Base-by-base conservation (phyloP, 1,140 invertebrate genomes). In the Apis laboriosa region DNA sequence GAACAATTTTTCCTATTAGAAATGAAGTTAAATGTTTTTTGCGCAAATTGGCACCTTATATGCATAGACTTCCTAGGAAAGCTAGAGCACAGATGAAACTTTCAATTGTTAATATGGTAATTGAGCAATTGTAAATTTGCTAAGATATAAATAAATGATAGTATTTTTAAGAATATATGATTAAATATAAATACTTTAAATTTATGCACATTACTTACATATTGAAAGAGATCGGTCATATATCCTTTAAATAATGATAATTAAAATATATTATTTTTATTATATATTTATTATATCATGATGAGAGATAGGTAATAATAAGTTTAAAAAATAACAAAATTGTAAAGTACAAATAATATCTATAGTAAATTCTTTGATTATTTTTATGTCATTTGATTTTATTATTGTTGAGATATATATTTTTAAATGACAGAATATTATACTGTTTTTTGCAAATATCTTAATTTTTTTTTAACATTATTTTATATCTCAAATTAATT, bases 21-120 rank as follows among this genome's bases (percentile, higher is more conserved):
- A 90, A 87, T 13, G 93, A 94, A 77, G 83, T 94, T 11, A 79
- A 71, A 56, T 76, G 83, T 53, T 94, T 94, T 89, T 80, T 94
- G 13, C 86, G 87, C 3, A 94, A 93, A 85, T 61, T 94, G 9
- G 90, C 91, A 78, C 93, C 94, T 11, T 88, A 93, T 12, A 90
- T 93, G 86, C 89, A 89, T 53, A 92, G 90, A 58, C 77, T 94
- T 24, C 94, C 94, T 7, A 92, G 88, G 56, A 93, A 90, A 73
- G 89, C 92, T 21, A 91, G 91, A 75, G 93, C 94, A 5, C 91
- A 90, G 56, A 78, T 94, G 1, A 94, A 94, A 87, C 86, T 94
- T 9, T 90, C 90, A 0, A 94, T 94, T 78, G 93, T 94, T 60
- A 94, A 93, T 51, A 93, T 93, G 88, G 93, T 94, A 9, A 94